Percentiles rank a stretch among this genome's conserved stretches.
phyloP scores from a whole-genome alignment of 2,797 vertebrate genomes.

The Heliangelus exortis region DNA sequence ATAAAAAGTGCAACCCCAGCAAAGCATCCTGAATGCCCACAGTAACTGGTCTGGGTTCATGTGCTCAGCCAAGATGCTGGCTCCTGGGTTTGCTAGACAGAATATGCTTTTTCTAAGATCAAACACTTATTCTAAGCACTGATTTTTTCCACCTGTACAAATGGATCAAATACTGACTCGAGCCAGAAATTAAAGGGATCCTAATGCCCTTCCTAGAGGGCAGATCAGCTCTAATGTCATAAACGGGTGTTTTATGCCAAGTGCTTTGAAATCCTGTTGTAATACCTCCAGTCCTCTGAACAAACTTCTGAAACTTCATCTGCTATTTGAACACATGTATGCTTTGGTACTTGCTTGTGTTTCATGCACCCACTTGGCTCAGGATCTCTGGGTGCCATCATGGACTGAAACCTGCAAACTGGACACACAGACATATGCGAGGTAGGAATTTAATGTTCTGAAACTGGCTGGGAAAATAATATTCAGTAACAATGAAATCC shows the following conservation, averaged over 20 bases:
- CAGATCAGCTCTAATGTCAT: background rate
- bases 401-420: background rate
- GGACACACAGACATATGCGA: accelerated
- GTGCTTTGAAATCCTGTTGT: background rate
- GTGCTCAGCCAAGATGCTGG: background rate
- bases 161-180: background rate
- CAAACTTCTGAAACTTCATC: background rate
- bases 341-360: background rate
- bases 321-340: background rate
- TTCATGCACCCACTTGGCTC: accelerated
- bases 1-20: background rate
- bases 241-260: background rate
- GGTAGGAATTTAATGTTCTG: background rate
- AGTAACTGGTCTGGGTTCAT: background rate
- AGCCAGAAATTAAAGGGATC: background rate
- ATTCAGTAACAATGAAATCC: background rate
- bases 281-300: background rate
- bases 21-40: background rate
- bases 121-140: background rate
- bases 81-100: background rate
- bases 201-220: background rate
- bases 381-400: background rate
- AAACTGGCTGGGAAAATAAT: background rate
- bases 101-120: background rate
- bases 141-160: background rate